A percentile compares a stretch with the other conserved stretches of the same genome.
These are phyloP conservation scores for Helogale parvula DNA, from an alignment of 2,113 vertebrate genomes.

Conservation along the genomic window DNA sequence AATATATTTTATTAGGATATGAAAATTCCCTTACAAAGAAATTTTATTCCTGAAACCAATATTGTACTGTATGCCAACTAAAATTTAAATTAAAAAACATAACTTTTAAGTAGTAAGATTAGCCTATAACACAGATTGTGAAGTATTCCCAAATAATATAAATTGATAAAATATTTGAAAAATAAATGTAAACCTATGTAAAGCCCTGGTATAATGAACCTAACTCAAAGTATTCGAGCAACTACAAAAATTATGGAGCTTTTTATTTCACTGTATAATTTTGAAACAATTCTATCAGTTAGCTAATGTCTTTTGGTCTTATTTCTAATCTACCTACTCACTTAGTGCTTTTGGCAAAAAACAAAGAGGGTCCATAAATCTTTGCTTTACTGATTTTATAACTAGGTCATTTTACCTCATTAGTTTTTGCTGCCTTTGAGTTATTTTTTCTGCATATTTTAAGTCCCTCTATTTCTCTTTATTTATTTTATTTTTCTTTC, in stretches of 20 bases:
- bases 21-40: neutral
- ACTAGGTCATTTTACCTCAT: slow-evolving; percentile 44
- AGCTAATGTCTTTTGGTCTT: slow-evolving; percentile 3
- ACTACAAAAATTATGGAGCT: neutral
- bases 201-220: neutral
- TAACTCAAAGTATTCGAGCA: neutral
- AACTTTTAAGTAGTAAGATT: neutral
- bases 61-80: too few species aligned
- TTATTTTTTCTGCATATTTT: slow-evolving; percentile 41
- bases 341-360: slow-evolving; percentile 45
- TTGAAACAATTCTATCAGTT: neutral
- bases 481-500: neutral
- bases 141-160: neutral
- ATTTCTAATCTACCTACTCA: slow-evolving; percentile 38
- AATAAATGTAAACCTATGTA: neutral
- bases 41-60: neutral
- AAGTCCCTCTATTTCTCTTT: neutral
- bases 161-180: neutral
- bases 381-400: slow-evolving; percentile 54
- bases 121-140: neutral
- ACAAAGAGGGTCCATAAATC: neutral
- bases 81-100: too few species aligned
- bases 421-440: slow-evolving; percentile 27
- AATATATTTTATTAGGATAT: neutral
- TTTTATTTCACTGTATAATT: slow-evolving; percentile 40